These are phyloP conservation scores for Amblyornis subalaris DNA, from an alignment of 2,113 vertebrate species.

Conservation along the genomic window DNA sequence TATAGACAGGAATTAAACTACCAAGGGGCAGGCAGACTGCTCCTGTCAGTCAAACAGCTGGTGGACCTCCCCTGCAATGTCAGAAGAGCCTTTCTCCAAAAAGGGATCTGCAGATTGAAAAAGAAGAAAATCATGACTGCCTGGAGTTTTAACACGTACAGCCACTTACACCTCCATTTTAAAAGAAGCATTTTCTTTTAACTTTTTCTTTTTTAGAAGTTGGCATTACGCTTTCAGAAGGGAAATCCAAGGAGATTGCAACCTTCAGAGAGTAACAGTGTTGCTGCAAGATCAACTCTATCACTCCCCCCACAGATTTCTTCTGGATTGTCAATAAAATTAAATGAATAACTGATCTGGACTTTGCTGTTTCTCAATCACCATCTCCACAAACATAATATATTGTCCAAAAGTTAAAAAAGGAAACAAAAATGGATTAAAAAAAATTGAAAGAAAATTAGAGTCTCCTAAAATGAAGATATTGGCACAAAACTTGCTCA, in stretches of 20 bases:
- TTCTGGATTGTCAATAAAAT: neutral
- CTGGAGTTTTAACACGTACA: neutral
- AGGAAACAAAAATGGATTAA: neutral
- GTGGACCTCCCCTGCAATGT: constrained; percentile 73
- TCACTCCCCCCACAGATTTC: neutral
- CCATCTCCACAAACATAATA: neutral
- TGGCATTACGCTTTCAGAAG: neutral
- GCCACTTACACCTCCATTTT: accelerated
- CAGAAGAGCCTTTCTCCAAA: constrained; percentile 36
- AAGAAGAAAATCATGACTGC: neutral
- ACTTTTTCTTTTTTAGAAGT: neutral
- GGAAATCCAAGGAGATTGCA: neutral
- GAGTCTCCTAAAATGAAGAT: neutral
- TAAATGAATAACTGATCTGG: neutral
- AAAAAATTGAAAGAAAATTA: accelerated
- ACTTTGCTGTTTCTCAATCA: neutral
- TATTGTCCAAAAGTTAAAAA: neutral
- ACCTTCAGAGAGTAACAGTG: neutral
- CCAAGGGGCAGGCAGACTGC: constrained; percentile 82
- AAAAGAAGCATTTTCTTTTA: neutral
- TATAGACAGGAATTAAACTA: constrained; percentile 88
- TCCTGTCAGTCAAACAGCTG: constrained; percentile 86
- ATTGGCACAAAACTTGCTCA: neutral
- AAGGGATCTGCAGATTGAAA: neutral
- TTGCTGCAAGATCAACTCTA: neutral